Base-by-base conservation (phyloP, 2,113 vertebrate genomes). In the Gadus macrocephalus region DNA sequence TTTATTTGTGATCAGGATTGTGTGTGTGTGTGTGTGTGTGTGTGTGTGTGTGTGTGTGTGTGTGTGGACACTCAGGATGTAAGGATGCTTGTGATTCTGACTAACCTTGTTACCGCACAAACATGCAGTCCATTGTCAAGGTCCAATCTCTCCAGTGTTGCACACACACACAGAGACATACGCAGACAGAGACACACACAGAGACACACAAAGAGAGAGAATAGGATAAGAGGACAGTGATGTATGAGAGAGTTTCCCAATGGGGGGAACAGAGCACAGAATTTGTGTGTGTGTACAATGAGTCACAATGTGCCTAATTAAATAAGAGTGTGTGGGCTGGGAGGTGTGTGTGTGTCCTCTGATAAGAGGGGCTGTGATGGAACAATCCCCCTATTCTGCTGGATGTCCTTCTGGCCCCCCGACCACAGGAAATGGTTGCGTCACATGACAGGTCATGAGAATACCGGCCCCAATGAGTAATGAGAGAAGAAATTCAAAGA, bases 301-400 rank as follows among this genome's bases (percentile, higher is more conserved):
- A 80, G 69, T 62, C 73, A 78, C 85, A 85, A 85, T 89, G 84
- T 78, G 80, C 66, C 75, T 84, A 78, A 87, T 88, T 87, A 77
- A 79, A 60, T 3, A 1, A 62, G 70, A 76, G 49, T 28, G 25
- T 68, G 58, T 56, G 55, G 78, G 62, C 62, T 53, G 25, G 64
- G 42, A 25, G 17, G 53, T 14, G 55, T 16, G 15, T 58, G 55
- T 17, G 11, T 58, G 16, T 49, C 42, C 42, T 49, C 42, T 58
- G 55, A n/a, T 28, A 53, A 76, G 77, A 16, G 68, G 72, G 75
- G 72, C 66, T 65, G 53, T 68, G 67, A 76, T 80, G 79, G 81
- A 85, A 87, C 86, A 88, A 81, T 85, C 77, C 72, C 38, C 42
- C 62, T 71, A 74, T 89, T 86, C 83, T 89, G 69, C 27, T 73